These are phyloP conservation scores for Ferrisia virgata DNA, from an alignment of 2,888 invertebrate genomes.

Conservation along the genomic window DNA sequence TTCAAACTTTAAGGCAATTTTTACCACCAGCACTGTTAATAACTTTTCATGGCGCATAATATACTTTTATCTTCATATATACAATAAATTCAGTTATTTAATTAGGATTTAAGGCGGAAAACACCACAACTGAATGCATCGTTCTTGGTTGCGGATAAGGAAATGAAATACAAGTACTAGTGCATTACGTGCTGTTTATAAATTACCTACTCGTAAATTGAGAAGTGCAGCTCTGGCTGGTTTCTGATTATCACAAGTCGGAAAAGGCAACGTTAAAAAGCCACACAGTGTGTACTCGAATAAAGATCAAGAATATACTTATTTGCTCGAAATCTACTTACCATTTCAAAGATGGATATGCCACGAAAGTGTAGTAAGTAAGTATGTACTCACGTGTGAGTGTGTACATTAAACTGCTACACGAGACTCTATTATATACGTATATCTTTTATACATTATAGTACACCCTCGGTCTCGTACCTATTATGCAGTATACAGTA, in stretches of 20 bases:
- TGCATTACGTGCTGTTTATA: not conserved
- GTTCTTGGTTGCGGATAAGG: not conserved
- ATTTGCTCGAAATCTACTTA: conserved; percentile 9
- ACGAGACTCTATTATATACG: not conserved
- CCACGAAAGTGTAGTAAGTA: not conserved
- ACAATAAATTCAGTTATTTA: not conserved
- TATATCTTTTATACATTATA: not conserved
- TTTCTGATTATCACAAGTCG: not conserved
- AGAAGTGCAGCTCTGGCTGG: not conserved
- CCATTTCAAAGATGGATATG: not conserved
- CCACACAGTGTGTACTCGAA: not conserved
- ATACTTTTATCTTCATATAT: not conserved
- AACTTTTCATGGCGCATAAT: not conserved
- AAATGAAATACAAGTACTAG: not conserved
- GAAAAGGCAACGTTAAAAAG: not conserved
- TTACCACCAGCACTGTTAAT: no score
- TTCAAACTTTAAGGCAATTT: no score
- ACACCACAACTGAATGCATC: not conserved
- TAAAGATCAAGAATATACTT: conserved; percentile 13
- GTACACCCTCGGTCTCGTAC: not conserved
- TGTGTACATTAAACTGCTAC: not conserved
- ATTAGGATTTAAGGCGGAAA: not conserved
- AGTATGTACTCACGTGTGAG: not conserved
- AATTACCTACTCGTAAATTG: not conserved
- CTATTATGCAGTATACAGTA: not conserved